Evolutionary conservation across 1,140 invertebrate species (phyloP).

Genomic region (Latrodectus geometricus): DNA sequence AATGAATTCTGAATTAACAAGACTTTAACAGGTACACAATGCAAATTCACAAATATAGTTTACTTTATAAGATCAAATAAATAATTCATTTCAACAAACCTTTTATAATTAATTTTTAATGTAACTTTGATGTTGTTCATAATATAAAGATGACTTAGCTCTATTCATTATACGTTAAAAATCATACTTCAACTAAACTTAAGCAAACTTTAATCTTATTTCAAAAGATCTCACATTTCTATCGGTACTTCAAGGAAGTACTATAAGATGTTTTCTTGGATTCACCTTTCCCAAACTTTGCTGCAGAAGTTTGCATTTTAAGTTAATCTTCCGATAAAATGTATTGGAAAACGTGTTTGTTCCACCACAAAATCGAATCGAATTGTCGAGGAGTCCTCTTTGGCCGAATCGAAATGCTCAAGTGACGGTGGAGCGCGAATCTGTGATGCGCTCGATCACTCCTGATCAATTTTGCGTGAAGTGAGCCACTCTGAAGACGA

Average conservation of each 20-base stretch:
- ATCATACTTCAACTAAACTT: no score
- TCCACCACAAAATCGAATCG: conserved; percentile 18
- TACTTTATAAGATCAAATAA: no score
- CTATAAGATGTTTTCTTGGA: no score
- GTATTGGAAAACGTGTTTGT: conserved; percentile 59
- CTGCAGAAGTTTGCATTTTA: conserved; percentile 3
- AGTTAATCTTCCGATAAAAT: conserved; percentile 53
- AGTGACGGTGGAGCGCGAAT: conserved; percentile 3
- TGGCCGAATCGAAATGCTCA: neutral
- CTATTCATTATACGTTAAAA: no score
- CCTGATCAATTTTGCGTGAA: conserved; percentile 52
- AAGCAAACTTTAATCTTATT: neutral
- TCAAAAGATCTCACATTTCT: neutral
- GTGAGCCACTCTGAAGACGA: neutral
- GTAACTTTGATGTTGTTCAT: no score
- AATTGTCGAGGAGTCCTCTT: neutral
- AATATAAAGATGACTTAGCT: no score
- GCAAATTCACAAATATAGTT: no score
- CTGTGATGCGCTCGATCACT: conserved; percentile 42
- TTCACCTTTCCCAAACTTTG: no score
- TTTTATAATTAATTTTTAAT: no score
- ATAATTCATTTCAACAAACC: no score
- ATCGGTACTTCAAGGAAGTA: neutral
- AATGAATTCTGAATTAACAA: no score
- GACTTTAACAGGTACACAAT: no score